These are phyloP conservation scores for Darevskia nairensis DNA, from an alignment of 2,797 vertebrate species.

Conservation along the genomic window DNA sequence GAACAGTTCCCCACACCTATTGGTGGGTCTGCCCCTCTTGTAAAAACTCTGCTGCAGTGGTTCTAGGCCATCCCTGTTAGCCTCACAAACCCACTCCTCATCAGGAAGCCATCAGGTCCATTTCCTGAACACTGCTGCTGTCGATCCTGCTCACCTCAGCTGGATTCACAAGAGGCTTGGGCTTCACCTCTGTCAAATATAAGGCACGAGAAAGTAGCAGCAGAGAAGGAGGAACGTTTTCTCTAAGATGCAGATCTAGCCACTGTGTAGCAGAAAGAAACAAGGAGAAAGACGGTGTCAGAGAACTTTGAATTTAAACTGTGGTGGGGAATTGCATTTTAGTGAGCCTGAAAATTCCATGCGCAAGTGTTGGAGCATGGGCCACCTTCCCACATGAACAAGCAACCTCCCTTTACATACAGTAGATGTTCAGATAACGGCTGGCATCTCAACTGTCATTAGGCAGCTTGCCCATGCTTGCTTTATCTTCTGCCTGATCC, in stretches of 20 bases:
- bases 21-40: neutral
- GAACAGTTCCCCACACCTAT: neutral
- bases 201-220: constrained; percentile 95
- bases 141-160: constrained; percentile 80
- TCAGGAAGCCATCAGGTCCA: neutral
- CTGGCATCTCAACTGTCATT: neutral
- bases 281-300: neutral
- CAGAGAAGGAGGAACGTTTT: constrained; percentile 86
- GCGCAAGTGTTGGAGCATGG: neutral
- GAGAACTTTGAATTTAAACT: fast-evolving
- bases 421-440: neutral
- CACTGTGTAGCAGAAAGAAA: constrained; percentile 79
- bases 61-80: neutral
- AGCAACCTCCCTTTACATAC: neutral
- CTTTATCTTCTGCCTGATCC: neutral
- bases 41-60: neutral
- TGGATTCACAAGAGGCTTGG: constrained; percentile 83
- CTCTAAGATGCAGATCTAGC: constrained; percentile 92
- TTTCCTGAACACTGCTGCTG: neutral
- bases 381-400: neutral
- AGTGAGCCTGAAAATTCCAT: neutral
- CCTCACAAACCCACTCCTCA: neutral
- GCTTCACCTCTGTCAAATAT: constrained; percentile 92
- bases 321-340: neutral
- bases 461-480: too few species aligned